Base-by-base conservation (phyloP, 2,113 vertebrate species). In the Phalacrocorax carbo region DNA sequence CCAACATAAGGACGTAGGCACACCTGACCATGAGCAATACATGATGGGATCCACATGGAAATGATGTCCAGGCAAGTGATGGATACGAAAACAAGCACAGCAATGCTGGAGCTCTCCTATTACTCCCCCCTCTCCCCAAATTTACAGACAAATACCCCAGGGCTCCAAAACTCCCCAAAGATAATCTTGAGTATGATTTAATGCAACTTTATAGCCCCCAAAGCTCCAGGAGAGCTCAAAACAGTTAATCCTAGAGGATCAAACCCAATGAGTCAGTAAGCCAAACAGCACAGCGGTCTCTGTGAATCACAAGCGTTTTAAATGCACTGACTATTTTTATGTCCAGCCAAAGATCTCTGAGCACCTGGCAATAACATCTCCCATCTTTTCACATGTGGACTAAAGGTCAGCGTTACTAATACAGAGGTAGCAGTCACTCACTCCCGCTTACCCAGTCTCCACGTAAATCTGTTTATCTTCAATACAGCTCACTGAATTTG, bases 1-100 rank as follows among this genome's bases (percentile, higher is more conserved):
- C 13, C 73, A 36, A 9, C 1, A 0, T 9, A 36, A 64, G 49
- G 23, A 55, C 2, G 2, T 0, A 23, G 40, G 54, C 27, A 57
- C 18, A 20, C 20, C 27, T 7, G 34, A 61, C n/a, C 29, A 42
- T 6, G 55, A 27, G 29, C 61, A 30, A 30, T 2, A 3, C 52
- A 22, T 1, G 42, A 38, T 38, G 0, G 25, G 29, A 60, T 60
- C 22, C 84, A 42, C 1, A 2, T 13, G 66, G 54, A 62, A 73
- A 62, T 4, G 11, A 34, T 3, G n/a, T 9, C 23, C 32, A 32
- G 60, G 52, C 17, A 34, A 69, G 30, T 2, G 1, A 25, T n/a
- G 29, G 23, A 60, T 30, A 40, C 1, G 1, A 49, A 92, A 36
- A 70, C 0, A 1, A 70, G 55, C 48, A 34, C 30, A 32, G 54